Evolutionary conservation across 1,140 invertebrate species (phyloP).

Genomic region (Euura lappo): DNA sequence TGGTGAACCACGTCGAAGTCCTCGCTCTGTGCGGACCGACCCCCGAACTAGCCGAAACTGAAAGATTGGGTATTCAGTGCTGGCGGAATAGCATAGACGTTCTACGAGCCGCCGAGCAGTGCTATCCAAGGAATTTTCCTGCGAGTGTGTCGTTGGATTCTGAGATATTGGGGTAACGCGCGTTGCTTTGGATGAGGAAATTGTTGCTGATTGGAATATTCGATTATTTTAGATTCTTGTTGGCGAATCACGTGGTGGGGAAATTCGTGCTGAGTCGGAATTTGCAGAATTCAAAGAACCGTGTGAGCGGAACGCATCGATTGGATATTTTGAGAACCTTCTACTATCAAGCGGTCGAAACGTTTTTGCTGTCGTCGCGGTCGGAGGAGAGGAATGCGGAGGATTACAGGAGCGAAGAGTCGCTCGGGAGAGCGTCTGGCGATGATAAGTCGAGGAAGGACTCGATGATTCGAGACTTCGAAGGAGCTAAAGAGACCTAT

Average conservation of each 20-base stretch:
- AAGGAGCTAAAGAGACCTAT: conserved; percentile 71
- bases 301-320: conserved; percentile 65
- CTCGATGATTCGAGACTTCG: conserved; percentile 25
- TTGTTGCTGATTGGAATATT: conserved; percentile 16
- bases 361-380: conserved; percentile 45
- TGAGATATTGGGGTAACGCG: conserved; percentile 68
- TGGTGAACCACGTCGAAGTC: conserved; percentile 77
- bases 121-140: conserved; percentile 71
- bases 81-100: conserved; percentile 75
- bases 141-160: conserved; percentile 65
- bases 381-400: conserved; percentile 29
- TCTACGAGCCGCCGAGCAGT: conserved; percentile 68
- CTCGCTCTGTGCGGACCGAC: conserved; percentile 79
- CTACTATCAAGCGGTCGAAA: conserved; percentile 69
- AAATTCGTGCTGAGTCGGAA: conserved; percentile 75
- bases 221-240: conserved; percentile 66
- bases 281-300: conserved; percentile 60
- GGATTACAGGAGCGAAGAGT: conserved; percentile 14
- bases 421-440: neutral
- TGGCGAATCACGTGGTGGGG: conserved; percentile 69
- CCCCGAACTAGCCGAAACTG: conserved; percentile 74
- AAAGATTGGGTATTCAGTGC: conserved; percentile 73
- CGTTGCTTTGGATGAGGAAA: conserved; percentile 11
- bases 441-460: conserved; percentile 10
- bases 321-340: conserved; percentile 76